Evolutionary conservation across 2,888 invertebrate genomes (phyloP).

Genomic region (Metacarcinus magister): DNA sequence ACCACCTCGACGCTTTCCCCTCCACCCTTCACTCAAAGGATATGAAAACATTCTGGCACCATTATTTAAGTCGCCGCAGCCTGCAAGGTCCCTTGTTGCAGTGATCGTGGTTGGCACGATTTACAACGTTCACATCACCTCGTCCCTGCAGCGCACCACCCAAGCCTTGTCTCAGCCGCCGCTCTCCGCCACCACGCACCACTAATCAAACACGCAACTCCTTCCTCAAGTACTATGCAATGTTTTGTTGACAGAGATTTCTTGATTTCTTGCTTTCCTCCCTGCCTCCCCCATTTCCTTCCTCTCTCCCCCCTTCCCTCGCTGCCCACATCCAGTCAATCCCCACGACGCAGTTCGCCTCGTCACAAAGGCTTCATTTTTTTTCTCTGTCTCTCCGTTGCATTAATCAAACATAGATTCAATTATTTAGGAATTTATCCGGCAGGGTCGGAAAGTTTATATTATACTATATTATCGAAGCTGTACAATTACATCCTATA

Average conservation of each 20-base stretch:
- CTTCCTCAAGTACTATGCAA: neutral
- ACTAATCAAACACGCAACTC: neutral
- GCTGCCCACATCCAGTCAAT: neutral
- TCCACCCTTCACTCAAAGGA: neutral
- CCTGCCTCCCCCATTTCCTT: neutral
- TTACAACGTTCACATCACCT: neutral
- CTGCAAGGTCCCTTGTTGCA: neutral
- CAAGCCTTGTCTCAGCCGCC: neutral
- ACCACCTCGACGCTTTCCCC: neutral
- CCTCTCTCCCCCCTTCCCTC: neutral
- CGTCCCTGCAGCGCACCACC: neutral
- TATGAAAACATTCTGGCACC: neutral
- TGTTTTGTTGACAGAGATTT: neutral
- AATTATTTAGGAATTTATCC: neutral
- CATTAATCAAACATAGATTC: neutral
- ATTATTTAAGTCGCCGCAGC: neutral
- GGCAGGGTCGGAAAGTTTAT: neutral
- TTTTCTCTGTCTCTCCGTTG: neutral
- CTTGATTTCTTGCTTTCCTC: neutral
- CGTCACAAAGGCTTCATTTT: neutral
- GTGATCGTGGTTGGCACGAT: neutral
- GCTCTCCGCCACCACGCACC: neutral
- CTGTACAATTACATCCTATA: constrained; percentile 30
- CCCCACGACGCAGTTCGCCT: neutral
- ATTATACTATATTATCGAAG: neutral